Conservation (phyloP, 2,797 vertebrate genomes). For the Arctocebus calabarensis region DNA sequence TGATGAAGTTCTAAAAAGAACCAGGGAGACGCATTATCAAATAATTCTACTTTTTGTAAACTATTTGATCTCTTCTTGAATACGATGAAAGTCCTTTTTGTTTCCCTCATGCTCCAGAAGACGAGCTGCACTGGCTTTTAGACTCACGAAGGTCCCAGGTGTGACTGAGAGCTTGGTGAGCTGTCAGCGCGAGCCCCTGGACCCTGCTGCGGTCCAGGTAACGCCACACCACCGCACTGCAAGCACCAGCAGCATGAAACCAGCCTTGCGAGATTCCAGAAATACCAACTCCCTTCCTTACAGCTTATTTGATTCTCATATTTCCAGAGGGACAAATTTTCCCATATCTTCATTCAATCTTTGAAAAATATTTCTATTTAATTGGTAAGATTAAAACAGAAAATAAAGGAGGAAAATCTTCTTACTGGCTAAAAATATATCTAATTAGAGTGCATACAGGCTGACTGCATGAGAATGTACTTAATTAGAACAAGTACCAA, state of each 20-base stretch:
- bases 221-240: neutral
- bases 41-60: neutral
- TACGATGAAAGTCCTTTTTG: neutral
- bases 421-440: slow-evolving; percentile 50
- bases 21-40: slow-evolving; percentile 55
- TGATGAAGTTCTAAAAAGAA: slow-evolving; percentile 92
- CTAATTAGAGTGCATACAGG: neutral
- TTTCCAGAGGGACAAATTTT: slow-evolving; percentile 42
- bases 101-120: neutral
- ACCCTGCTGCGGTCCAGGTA: neutral
- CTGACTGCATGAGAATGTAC: neutral
- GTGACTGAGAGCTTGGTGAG: neutral
- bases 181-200: neutral
- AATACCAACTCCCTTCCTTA: slow-evolving; percentile 30
- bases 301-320: slow-evolving; percentile 14
- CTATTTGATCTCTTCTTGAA: slow-evolving; percentile 48
- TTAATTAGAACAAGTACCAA: slow-evolving; percentile 56
- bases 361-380: slow-evolving; percentile 42
- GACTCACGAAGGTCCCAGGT: neutral
- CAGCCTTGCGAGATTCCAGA: slow-evolving; percentile 46
- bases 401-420: slow-evolving; percentile 14
- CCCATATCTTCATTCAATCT: slow-evolving; percentile 4
- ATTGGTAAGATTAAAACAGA: slow-evolving; percentile 52
- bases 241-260: slow-evolving; percentile 21
- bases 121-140: neutral